Percentiles rank a stretch among this genome's conserved stretches.
phyloP scores from a whole-genome alignment of 2,113 vertebrate genomes.

The Merops nubicus region DNA sequence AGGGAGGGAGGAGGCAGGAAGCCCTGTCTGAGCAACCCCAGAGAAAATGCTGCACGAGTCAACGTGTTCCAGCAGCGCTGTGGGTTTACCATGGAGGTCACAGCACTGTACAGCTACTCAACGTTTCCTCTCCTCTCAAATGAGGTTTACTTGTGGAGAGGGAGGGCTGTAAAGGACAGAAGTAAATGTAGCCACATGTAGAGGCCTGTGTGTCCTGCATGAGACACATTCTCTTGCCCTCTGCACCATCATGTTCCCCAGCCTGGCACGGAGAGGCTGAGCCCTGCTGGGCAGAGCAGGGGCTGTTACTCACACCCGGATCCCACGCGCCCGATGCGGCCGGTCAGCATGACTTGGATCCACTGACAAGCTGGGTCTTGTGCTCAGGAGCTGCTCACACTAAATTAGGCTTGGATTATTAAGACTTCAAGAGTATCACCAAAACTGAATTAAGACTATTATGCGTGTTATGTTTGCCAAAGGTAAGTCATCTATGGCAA shows the following conservation, averaged over 20 bases:
- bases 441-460: neutral
- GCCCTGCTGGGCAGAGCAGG: neutral
- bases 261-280: neutral
- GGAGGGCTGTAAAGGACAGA: neutral
- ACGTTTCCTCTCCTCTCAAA: neutral
- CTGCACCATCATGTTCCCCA: neutral
- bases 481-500: neutral
- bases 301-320: neutral
- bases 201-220: neutral
- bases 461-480: neutral
- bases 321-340: neutral
- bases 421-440: conserved; percentile 7
- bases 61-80: neutral
- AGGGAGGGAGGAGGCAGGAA: neutral
- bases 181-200: neutral
- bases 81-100: fast-evolving
- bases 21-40: neutral
- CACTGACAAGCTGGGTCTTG: neutral
- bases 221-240: neutral
- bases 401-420: neutral
- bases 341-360: neutral
- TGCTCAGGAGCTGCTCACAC: neutral
- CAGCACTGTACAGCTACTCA: neutral
- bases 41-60: neutral
- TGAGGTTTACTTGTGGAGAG: neutral